A percentile compares a stretch with the other conserved stretches of the same genome.
phyloP scores from a whole-genome alignment of 2,113 vertebrate species.

The Strix uralensis region DNA sequence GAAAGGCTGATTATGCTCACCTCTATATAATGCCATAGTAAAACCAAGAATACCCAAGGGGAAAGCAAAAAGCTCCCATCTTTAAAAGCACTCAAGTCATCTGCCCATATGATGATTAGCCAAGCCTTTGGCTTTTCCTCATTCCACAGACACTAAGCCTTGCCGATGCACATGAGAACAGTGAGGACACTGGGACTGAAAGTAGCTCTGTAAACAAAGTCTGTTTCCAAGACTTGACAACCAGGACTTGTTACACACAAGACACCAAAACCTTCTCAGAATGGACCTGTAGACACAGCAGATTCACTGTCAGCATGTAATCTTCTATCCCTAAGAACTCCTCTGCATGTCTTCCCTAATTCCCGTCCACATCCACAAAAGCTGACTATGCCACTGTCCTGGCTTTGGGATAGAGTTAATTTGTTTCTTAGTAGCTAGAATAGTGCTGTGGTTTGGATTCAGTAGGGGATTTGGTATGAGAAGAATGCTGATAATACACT shows the following conservation, averaged over 20 bases:
- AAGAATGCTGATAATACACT: too few relatives aligned
- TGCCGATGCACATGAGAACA: not conserved
- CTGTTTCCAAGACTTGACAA: not conserved
- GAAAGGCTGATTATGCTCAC: not conserved
- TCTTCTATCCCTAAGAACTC: not conserved
- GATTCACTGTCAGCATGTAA: not conserved
- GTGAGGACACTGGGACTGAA: not conserved
- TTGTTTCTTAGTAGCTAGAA: too few relatives aligned
- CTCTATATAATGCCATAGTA: not conserved
- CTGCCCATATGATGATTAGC: not conserved
- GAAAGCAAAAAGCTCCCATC: not conserved
- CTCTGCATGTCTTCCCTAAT: not conserved
- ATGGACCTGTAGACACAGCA: not conserved
- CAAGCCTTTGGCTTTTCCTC: not conserved
- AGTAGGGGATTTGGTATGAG: too few relatives aligned
- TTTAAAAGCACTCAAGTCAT: not conserved
- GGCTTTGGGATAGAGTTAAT: too few relatives aligned
- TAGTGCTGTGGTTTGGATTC: too few relatives aligned
- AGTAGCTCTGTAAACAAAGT: not conserved
- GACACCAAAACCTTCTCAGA: not conserved
- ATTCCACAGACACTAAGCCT: fast-evolving
- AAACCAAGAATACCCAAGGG: not conserved
- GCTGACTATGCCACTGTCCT: not conserved
- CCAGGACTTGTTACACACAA: not conserved
- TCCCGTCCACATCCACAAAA: not conserved